Evolutionary conservation across 2,888 invertebrate species (phyloP), one percentile per base, ranked within the genome.

Genomic region (Synergus japonicus): DNA sequence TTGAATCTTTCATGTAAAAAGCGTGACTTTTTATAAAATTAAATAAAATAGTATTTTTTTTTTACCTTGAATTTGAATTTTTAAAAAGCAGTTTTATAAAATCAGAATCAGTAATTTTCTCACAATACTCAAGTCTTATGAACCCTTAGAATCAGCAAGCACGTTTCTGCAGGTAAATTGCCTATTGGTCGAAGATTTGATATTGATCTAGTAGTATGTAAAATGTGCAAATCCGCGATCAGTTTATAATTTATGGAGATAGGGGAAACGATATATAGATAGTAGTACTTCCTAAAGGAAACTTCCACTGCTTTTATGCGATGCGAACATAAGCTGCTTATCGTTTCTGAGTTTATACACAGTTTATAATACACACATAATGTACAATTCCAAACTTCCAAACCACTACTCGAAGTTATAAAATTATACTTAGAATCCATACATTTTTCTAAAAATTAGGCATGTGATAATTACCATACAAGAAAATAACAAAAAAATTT

Each of bases 191-290:
- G 69, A 69, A 69, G 69, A 69, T 69, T 69, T 13, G 69, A 69
- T 69, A 69, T 46, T 46, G 46, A 69, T 69, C 69, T 69, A 22
- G 22, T 29, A 29, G 29, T 29, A 49, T 22, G 46, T 29, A 69
- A 44, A 69, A 69, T 29, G 46, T 69, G 69, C 49, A 69, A 69
- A 67, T 67, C 44, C 44, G 44, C 44, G 67, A 67, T 46, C 46
- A 69, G 69, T 49, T 69, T 29, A 29, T 46, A 49, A 73, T 54
- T 73, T 73, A 73, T 73, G 49, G 73, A 49, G 49, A 73, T 73
- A 49, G 29, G 49, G 37, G 54, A 73, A 73, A 49, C 46, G 69
- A 69, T 69, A 43, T 67, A 46, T 29, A 29, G 29, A 29, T 29
- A 29, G 29, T 29, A 29, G 29, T 29, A 29, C 29, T 29, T 29